Conservation (phyloP, 2,888 invertebrate species). For the Amiota communis region DNA sequence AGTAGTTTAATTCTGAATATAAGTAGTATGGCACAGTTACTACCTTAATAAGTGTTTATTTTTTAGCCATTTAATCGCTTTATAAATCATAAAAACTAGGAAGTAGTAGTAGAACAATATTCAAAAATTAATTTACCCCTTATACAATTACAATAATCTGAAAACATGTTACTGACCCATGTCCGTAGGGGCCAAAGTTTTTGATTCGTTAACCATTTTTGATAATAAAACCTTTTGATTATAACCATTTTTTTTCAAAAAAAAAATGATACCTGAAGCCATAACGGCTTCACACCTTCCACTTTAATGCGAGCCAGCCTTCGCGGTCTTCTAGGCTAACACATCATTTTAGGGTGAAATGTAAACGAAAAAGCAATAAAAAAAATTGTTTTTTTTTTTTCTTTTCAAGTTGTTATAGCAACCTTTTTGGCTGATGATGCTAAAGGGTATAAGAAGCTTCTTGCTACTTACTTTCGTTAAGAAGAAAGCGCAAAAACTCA, state of each 20-base stretch:
- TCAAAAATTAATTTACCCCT: too few species aligned
- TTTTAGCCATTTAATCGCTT: too few species aligned
- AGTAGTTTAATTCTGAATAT: too few species aligned
- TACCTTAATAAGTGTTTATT: too few species aligned
- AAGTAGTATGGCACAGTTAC: too few species aligned
- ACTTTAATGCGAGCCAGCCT: not conserved
- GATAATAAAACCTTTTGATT: slow-evolving; percentile 21
- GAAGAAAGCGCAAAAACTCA: too few species aligned
- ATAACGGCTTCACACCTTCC: slow-evolving; percentile 12
- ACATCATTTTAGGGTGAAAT: not conserved
- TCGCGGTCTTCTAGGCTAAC: not conserved
- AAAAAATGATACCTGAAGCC: not conserved
- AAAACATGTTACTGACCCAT: too few species aligned
- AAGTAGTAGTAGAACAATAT: not conserved
- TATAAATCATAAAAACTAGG: too few species aligned
- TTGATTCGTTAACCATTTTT: slow-evolving; percentile 22
- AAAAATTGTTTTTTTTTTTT: not conserved
- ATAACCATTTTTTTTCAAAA: not conserved
- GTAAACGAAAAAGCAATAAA: not conserved
- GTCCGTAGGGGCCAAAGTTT: not conserved
- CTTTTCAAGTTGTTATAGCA: not conserved
- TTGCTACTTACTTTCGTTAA: too few species aligned
- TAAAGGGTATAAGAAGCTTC: too few species aligned
- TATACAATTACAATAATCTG: too few species aligned
- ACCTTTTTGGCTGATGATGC: not conserved